phyloP scores from a whole-genome alignment of 1,140 invertebrate species.

The Bombus turneri region DNA sequence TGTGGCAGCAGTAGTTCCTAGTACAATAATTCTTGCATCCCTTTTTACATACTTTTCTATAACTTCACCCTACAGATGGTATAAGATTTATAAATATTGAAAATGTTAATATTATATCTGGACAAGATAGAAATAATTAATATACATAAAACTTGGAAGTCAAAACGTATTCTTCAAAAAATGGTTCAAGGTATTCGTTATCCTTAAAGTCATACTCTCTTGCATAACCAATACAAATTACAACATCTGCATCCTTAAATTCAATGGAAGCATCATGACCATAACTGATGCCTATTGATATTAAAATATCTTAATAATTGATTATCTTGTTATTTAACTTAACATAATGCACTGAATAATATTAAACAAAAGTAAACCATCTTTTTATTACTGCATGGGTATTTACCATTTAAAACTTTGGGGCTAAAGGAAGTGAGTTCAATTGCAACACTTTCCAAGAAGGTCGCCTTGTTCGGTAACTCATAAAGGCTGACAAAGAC shows the following conservation, averaged over 20 bases:
- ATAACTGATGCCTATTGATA: conserved; percentile 32
- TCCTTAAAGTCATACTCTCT: conserved; percentile 51
- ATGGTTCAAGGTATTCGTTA: conserved; percentile 25
- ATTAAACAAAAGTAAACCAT: not conserved
- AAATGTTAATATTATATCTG: not conserved
- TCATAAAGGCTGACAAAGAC: conserved; percentile 50
- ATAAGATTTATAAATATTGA: not conserved
- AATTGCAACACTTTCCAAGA: conserved; percentile 49
- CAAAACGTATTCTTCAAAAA: conserved; percentile 43
- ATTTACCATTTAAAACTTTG: conserved; percentile 42
- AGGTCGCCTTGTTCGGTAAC: not conserved
- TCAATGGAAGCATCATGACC: conserved; percentile 17
- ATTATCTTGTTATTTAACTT: not conserved
- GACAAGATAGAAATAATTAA: not conserved
- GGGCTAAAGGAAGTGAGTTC: conserved; percentile 53
- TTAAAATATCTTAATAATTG: not conserved
- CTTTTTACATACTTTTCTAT: conserved; percentile 59
- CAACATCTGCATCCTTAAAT: conserved; percentile 52
- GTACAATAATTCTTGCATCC: conserved; percentile 49
- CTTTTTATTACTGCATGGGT: not conserved
- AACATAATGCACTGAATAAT: not conserved
- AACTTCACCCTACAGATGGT: conserved; percentile 33
- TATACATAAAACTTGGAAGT: conserved; percentile 47
- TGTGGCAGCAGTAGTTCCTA: conserved; percentile 44
- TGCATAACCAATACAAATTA: conserved; percentile 53